Conservation (phyloP, 2,888 invertebrate genomes). For the Phytoseiulus persimilis region DNA sequence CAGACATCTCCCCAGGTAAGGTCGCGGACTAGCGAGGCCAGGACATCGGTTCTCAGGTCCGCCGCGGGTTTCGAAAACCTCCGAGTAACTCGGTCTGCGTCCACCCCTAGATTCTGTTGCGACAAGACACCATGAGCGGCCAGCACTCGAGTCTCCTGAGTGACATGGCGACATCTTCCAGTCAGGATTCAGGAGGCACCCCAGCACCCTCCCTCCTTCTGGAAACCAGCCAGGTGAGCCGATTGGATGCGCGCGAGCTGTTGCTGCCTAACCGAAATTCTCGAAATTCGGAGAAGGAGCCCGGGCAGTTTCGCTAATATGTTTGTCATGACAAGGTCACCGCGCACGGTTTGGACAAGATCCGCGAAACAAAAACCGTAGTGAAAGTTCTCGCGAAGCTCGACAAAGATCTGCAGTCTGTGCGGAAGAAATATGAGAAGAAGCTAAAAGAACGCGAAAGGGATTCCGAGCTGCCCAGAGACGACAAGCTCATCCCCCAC, state of each 20-base stretch:
- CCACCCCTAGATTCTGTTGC: conserved; percentile 41
- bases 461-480: conserved; percentile 45
- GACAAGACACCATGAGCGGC: conserved; percentile 44
- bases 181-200: conserved; percentile 14
- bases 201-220: conserved; percentile 13
- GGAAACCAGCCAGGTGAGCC: conserved; percentile 29
- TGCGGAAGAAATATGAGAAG: conserved; percentile 56
- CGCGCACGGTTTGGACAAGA: conserved; percentile 68
- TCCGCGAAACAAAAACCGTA: conserved; percentile 71
- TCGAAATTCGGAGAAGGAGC: neutral
- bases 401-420: conserved; percentile 73
- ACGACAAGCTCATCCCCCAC: conserved; percentile 49
- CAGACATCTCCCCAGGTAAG: conserved; percentile 36
- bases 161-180: conserved; percentile 7
- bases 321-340: conserved; percentile 56
- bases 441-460: conserved; percentile 57
- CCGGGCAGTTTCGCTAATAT: neutral
- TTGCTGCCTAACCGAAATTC: neutral
- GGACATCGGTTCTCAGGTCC: neutral
- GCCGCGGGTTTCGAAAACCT: neutral
- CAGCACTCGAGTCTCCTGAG: conserved; percentile 38
- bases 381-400: conserved; percentile 72
- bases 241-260: neutral
- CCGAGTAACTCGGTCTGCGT: neutral
- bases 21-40: neutral